Conservation (phyloP, 2,113 vertebrate genomes). For the Barnardius zonarius region DNA sequence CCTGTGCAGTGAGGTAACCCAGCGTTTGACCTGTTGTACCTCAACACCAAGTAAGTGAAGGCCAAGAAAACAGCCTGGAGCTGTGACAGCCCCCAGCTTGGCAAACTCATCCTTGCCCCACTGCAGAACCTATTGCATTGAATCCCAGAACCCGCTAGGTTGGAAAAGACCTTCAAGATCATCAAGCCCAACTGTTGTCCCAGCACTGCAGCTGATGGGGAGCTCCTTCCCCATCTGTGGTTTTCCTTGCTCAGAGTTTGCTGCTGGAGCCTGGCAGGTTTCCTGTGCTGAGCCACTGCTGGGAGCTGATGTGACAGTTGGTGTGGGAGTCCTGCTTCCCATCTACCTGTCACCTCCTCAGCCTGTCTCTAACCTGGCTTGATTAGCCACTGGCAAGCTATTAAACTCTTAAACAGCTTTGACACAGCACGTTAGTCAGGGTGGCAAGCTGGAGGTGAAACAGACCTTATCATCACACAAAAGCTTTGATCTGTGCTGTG, state of each 20-base stretch:
- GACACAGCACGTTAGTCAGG: background rate
- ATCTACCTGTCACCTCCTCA: background rate
- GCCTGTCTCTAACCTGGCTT: background rate
- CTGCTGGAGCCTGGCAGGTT: background rate
- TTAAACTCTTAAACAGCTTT: background rate
- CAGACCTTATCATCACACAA: background rate
- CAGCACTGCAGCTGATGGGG: background rate
- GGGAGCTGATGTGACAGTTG: background rate
- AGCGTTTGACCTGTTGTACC: background rate
- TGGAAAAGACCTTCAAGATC: background rate
- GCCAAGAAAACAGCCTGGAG: background rate
- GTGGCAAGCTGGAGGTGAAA: background rate
- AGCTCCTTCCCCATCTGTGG: background rate
- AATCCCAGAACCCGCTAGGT: background rate
- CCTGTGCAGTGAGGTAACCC: background rate
- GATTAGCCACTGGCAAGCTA: background rate
- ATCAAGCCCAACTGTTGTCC: background rate
- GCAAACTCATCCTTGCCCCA: background rate
- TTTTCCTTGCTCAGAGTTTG: background rate
- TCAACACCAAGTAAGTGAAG: background rate
- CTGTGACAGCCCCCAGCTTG: background rate
- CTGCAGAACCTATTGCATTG: background rate
- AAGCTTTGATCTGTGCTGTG: background rate
- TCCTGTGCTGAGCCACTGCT: background rate
- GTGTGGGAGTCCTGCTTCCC: background rate